Evolutionary conservation across 2,113 vertebrate species (phyloP).

Genomic region (Hiodon tergisus): DNA sequence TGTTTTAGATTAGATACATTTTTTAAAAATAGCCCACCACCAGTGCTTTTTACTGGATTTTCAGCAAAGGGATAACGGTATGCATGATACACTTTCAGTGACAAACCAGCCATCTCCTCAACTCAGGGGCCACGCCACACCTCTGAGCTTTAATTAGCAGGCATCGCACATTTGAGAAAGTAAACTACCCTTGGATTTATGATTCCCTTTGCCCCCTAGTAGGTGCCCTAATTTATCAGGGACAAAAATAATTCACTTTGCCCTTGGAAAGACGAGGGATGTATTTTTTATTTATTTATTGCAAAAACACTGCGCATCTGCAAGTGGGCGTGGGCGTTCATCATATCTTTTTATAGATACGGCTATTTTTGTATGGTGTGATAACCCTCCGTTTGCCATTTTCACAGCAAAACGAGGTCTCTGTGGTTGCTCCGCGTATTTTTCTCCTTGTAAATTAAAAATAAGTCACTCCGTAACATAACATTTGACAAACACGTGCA

Average conservation of each 20-base stretch:
- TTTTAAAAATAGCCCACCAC: too few species aligned
- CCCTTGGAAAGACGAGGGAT: constrained; percentile 30
- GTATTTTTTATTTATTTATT: constrained; percentile 7
- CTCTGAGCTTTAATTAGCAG: constrained; percentile 10
- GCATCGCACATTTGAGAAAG: constrained; percentile 26
- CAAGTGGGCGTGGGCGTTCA: constrained; percentile 14
- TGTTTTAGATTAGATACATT: too few species aligned
- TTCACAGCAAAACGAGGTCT: not conserved
- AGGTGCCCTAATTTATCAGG: constrained; percentile 44
- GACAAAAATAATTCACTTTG: constrained; percentile 35
- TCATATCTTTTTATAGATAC: constrained; percentile 25
- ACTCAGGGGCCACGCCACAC: too few species aligned
- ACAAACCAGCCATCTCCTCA: too few species aligned
- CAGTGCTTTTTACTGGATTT: too few species aligned
- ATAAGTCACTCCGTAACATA: not conserved
- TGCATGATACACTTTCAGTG: too few species aligned
- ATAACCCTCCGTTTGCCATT: constrained; percentile 12
- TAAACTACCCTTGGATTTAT: constrained; percentile 20
- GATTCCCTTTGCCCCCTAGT: constrained; percentile 25
- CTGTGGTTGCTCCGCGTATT: not conserved
- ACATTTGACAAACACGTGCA: not conserved
- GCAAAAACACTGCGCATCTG: constrained; percentile 20
- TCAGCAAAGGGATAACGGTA: too few species aligned
- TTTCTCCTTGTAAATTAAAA: constrained; percentile 9
- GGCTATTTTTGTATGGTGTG: constrained; percentile 17